A percentile compares a stretch with the other conserved stretches of the same genome.
Conservation (phyloP, 2,797 vertebrate species). For the Fratercula arctica region DNA sequence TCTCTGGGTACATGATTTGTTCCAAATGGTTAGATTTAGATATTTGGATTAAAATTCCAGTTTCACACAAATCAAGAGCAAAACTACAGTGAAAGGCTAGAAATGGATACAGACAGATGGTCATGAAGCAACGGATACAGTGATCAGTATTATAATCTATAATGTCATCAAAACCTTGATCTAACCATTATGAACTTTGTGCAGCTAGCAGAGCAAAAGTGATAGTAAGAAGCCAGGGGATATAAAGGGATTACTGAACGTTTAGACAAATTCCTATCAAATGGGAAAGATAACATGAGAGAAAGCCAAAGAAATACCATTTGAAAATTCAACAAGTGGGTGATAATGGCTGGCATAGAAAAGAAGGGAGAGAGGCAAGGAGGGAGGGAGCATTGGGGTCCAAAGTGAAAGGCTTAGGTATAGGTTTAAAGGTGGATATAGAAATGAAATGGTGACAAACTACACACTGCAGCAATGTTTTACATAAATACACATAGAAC, state of each 20-base stretch:
- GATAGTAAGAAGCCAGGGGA: background rate
- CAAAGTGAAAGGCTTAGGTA: background rate
- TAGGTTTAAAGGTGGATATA: background rate
- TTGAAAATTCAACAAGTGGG: background rate
- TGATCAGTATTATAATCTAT: background rate
- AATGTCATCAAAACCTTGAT: background rate
- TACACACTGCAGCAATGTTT: background rate
- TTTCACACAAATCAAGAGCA: background rate
- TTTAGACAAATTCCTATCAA: background rate
- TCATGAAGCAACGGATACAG: background rate
- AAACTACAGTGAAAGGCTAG: background rate
- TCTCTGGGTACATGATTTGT: background rate
- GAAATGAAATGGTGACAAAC: background rate
- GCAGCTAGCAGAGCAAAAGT: background rate
- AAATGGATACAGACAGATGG: background rate
- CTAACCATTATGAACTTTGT: background rate
- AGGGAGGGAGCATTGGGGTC: background rate
- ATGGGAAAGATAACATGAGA: background rate
- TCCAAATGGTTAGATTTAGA: background rate
- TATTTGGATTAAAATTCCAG: background rate
- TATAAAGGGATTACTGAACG: background rate
- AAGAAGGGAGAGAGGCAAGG: background rate
- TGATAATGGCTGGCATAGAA: background rate
- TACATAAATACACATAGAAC: background rate
- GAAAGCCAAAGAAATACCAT: background rate